phyloP scores from a whole-genome alignment of 2,797 vertebrate species.

The Echiichthys vipera region DNA sequence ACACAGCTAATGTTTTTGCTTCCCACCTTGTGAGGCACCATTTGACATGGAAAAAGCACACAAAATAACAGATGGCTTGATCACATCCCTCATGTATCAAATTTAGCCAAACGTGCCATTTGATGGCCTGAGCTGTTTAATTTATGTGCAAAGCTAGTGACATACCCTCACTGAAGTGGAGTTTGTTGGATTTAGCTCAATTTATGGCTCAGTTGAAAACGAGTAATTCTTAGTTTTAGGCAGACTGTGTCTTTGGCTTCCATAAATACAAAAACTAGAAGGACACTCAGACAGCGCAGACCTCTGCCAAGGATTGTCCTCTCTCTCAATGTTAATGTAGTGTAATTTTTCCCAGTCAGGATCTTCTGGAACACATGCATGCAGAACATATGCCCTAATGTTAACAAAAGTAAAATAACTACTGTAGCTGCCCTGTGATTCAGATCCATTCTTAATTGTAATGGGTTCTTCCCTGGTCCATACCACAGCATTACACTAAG shows the following conservation, averaged over 20 bases:
- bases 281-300: no score
- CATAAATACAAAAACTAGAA: background rate
- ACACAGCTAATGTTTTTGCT: background rate
- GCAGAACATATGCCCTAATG: no score
- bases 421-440: no score
- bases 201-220: background rate
- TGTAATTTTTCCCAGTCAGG: no score
- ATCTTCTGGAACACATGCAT: no score
- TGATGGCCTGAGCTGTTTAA: background rate
- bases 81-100: slow-evolving; percentile 6
- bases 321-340: no score
- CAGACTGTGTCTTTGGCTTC: background rate
- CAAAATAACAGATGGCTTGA: slow-evolving; percentile 22
- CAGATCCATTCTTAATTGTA: no score
- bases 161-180: slow-evolving; percentile 1
- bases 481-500: no score
- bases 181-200: background rate
- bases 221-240: background rate
- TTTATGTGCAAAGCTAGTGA: background rate
- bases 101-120: slow-evolving; percentile 16
- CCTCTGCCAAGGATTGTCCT: no score
- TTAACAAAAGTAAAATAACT: no score
- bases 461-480: no score
- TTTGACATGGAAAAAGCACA: slow-evolving; percentile 16
- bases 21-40: slow-evolving; percentile 6